A percentile compares a stretch with the other conserved stretches of the same genome.
phyloP scores from a whole-genome alignment of 2,888 invertebrate genomes.

The Anodontia alba region DNA sequence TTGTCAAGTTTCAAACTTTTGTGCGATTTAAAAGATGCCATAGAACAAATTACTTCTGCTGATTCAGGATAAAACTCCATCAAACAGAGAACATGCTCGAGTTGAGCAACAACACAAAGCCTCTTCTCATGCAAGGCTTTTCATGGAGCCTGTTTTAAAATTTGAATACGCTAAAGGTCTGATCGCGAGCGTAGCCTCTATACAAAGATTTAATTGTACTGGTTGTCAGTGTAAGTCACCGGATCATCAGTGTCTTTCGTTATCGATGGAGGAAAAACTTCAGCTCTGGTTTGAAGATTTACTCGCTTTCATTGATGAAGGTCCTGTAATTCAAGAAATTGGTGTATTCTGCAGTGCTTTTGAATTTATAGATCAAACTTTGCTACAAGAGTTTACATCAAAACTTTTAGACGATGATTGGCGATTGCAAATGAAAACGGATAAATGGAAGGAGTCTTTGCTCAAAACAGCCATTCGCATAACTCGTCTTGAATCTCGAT shows the following conservation, averaged over 20 bases:
- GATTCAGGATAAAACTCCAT: background rate
- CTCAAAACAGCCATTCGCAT: background rate
- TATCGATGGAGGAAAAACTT: slow-evolving; percentile 4
- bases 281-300: slow-evolving; percentile 1
- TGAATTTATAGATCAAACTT: background rate
- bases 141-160: background rate
- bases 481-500: background rate
- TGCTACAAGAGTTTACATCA: background rate
- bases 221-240: background rate
- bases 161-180: background rate
- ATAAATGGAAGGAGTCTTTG: background rate
- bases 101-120: background rate
- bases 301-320: slow-evolving; percentile 4
- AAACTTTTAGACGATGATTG: background rate
- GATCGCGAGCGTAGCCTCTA: background rate
- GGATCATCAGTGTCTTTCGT: background rate
- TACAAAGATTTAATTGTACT: background rate
- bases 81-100: background rate
- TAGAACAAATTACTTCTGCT: background rate
- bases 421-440: background rate
- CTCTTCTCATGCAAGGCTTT: background rate
- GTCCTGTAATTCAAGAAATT: background rate
- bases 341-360: background rate
- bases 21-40: background rate
- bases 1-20: background rate